phyloP scores from a whole-genome alignment of 2,888 invertebrate species.

The Apoderus coryli region DNA sequence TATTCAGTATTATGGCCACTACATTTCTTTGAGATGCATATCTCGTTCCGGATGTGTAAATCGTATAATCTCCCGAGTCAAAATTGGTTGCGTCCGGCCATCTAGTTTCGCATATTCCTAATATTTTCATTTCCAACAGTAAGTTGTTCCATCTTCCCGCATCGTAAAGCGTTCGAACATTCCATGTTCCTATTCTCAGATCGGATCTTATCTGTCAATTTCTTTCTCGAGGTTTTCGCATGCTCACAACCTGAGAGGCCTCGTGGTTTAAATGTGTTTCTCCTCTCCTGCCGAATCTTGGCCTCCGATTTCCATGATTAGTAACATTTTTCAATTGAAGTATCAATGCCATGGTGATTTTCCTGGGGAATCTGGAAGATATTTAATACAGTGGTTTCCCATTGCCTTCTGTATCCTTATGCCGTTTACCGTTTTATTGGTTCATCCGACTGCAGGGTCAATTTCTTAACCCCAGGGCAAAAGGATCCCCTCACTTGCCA shows the following conservation, averaged over 20 bases:
- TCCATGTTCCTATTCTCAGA: conserved; percentile 5
- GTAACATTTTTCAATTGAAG: too few relatives aligned
- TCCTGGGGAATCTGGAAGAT: neutral
- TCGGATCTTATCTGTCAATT: conserved; percentile 6
- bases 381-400: conserved; percentile 12
- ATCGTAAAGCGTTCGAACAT: too few relatives aligned
- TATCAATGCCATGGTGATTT: too few relatives aligned
- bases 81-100: conserved; percentile 5
- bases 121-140: conserved; percentile 5
- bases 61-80: conserved; percentile 3
- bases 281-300: too few relatives aligned
- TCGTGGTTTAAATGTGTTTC: conserved; percentile 2
- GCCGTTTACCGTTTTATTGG: conserved; percentile 7
- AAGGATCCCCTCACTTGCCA: conserved; percentile 8
- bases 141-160: conserved; percentile 5
- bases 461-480: conserved; percentile 14
- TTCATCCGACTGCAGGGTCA: conserved; percentile 13
- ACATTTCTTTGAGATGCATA: too few relatives aligned
- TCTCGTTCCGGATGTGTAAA: too few relatives aligned
- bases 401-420: too few relatives aligned
- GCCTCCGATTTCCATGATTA: too few relatives aligned
- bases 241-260: conserved; percentile 7
- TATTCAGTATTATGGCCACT: conserved; percentile 1
- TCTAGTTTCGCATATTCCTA: conserved; percentile 4
- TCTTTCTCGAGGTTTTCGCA: conserved; percentile 4